A percentile compares a stretch with the other conserved stretches of the same genome.
These are phyloP conservation scores for Lasioglossum leucozonium DNA, from an alignment of 2,888 invertebrate species.

Conservation along the genomic window DNA sequence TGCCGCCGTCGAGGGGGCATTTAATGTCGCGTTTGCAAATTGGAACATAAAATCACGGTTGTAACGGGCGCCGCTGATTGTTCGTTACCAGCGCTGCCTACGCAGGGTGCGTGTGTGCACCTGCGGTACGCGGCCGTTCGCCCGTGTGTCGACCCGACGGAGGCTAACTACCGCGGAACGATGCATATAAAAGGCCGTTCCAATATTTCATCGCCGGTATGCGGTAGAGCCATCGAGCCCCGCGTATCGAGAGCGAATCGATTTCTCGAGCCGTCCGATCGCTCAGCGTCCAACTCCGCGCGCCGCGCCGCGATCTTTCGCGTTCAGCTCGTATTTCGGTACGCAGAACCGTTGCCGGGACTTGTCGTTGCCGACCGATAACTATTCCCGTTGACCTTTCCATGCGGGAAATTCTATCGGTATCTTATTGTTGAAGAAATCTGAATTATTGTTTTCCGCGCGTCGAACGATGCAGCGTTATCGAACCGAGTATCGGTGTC, in stretches of 20 bases:
- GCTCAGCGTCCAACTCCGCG: conserved; percentile 30
- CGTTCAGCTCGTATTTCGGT: conserved; percentile 57
- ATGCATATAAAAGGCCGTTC: conserved; percentile 71
- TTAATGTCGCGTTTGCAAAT: conserved; percentile 81
- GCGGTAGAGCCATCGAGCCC: conserved; percentile 63
- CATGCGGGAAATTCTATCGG: not conserved
- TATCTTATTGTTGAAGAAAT: not conserved
- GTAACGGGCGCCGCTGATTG: conserved; percentile 81
- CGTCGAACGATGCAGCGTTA: conserved; percentile 3
- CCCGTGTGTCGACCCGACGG: conserved; percentile 40
- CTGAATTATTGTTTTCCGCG: conserved; percentile 10
- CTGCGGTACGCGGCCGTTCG: conserved; percentile 38
- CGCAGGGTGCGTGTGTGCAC: conserved; percentile 68
- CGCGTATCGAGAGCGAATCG: conserved; percentile 67
- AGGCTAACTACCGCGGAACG: conserved; percentile 71
- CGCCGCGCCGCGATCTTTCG: conserved; percentile 20
- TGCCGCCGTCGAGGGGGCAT: conserved; percentile 63
- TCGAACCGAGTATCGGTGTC: not conserved
- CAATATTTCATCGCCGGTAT: conserved; percentile 73
- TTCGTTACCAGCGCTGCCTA: conserved; percentile 81
- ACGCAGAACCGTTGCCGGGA: not conserved
- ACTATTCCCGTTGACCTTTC: conserved; percentile 13
- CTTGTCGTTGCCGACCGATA: conserved; percentile 5
- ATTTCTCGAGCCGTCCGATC: conserved; percentile 62
- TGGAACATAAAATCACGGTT: conserved; percentile 83